Evolutionary conservation across 2,888 invertebrate species (phyloP), one percentile per base, ranked within the genome.

Genomic region (Dermolepida albohirtum): DNA sequence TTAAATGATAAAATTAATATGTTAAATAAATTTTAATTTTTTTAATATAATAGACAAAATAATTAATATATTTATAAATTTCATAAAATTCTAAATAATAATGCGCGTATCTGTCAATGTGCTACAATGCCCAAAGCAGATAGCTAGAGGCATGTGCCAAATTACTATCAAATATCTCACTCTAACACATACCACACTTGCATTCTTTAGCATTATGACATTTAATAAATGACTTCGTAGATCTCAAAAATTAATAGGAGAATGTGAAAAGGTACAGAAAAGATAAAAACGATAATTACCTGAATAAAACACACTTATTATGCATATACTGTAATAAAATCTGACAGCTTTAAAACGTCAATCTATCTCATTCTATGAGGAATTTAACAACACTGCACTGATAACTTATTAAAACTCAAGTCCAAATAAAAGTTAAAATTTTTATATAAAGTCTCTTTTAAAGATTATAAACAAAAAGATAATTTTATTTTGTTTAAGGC

Each of bases 291-390:
- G 10, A 14, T 22, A 34, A 78, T 47, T 82, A 81, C 80, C 81
- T 82, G 75, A 73, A 59, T 67, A 74, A 78, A 77, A 76, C 76
- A 75, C 74, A 74, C 75, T 77, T 76, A 76, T 75, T 75, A 77
- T 73, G 76, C 72, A 74, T 75, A 78, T 78, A 79, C 76, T 78
- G 76, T 76, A 75, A 72, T 71, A 73, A 74, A 71, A 75, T 78
- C 77, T 81, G 81, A 79, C 80, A 80, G 79, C 79, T 81, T 80
- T 78, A 76, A 78, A 77, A 77, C 78, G 78, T 79, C 78, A 78
- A 78, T 79, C 81, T 77, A 79, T 81, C 80, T 81, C 80, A 76
- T 81, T 80, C 80, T 80, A 79, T 77, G 75, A 77, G 78, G 77
- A 80, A 78, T 80, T 80, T 79, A 78, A 77, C 77, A 78, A 78